Conservation (phyloP, 2,888 invertebrate species). For the Archaeoteleia sp. region DNA sequence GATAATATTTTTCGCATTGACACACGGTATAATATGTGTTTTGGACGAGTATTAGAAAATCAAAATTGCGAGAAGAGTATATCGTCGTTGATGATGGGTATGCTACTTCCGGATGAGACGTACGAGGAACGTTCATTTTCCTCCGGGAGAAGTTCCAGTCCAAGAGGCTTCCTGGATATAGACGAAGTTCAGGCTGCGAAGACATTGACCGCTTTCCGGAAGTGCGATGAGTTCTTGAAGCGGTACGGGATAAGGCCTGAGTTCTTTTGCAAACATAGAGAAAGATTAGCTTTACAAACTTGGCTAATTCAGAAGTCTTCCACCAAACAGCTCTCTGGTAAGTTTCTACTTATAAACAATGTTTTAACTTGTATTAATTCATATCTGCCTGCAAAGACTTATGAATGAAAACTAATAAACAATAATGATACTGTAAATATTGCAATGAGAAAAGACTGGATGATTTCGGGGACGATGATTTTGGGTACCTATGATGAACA, state of each 20-base stretch:
- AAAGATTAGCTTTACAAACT: conserved; percentile 71
- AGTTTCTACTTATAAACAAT: too few species aligned
- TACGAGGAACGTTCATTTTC: conserved; percentile 79
- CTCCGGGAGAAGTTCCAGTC: conserved; percentile 61
- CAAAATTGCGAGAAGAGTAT: conserved; percentile 22
- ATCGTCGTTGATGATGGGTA: conserved; percentile 68
- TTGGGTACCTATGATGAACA: too few species aligned
- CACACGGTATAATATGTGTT: conserved; percentile 45
- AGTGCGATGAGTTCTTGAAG: conserved; percentile 80
- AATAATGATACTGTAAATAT: too few species aligned
- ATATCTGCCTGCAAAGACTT: too few species aligned
- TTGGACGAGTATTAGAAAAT: conserved; percentile 37
- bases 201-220: conserved; percentile 76
- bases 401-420: neutral
- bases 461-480: too few species aligned
- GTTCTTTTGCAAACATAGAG: conserved; percentile 85
- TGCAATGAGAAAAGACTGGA: too few species aligned
- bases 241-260: conserved; percentile 83
- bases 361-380: too few species aligned
- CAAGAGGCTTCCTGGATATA: conserved; percentile 58
- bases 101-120: conserved; percentile 88
- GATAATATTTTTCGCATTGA: conserved; percentile 12
- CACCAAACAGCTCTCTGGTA: conserved; percentile 63
- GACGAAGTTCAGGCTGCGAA: conserved; percentile 67
- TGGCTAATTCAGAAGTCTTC: conserved; percentile 65